These are phyloP conservation scores for Dreissena polymorpha DNA, from an alignment of 1,140 invertebrate species.

Conservation along the genomic window DNA sequence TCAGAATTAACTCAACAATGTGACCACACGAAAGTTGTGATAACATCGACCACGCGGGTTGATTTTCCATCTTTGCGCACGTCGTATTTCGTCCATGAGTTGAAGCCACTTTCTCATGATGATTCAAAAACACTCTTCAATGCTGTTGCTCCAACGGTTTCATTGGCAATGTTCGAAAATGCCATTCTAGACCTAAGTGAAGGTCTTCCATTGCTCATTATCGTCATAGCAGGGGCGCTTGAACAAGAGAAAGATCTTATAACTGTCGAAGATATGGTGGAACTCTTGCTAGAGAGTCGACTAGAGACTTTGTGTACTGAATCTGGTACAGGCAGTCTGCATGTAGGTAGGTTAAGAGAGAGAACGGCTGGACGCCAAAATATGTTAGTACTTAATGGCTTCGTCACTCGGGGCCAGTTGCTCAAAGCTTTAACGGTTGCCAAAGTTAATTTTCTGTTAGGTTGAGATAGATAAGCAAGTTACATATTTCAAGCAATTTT, in stretches of 20 bases:
- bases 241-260: conserved; percentile 19
- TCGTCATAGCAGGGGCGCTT: conserved; percentile 36
- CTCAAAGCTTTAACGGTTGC: no score
- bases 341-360: no score
- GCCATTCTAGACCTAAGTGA: conserved; percentile 30
- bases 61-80: conserved; percentile 1
- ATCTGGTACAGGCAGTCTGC: no score
- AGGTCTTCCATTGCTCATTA: conserved; percentile 29
- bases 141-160: not conserved
- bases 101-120: not conserved
- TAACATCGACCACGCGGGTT: conserved; percentile 33
- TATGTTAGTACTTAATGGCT: no score
- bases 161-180: conserved; percentile 8
- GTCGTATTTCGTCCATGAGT: not conserved
- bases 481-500: no score
- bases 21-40: not conserved
- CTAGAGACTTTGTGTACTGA: conserved; percentile 33
- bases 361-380: no score
- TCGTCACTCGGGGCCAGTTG: no score
- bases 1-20: not conserved
- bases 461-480: no score
- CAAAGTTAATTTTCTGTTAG: no score
- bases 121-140: not conserved
- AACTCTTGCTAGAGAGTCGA: conserved; percentile 29
- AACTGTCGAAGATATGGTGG: conserved; percentile 22